Evolutionary conservation across 2,113 vertebrate species (phyloP).

Genomic region (Dascyllus trimaculatus): DNA sequence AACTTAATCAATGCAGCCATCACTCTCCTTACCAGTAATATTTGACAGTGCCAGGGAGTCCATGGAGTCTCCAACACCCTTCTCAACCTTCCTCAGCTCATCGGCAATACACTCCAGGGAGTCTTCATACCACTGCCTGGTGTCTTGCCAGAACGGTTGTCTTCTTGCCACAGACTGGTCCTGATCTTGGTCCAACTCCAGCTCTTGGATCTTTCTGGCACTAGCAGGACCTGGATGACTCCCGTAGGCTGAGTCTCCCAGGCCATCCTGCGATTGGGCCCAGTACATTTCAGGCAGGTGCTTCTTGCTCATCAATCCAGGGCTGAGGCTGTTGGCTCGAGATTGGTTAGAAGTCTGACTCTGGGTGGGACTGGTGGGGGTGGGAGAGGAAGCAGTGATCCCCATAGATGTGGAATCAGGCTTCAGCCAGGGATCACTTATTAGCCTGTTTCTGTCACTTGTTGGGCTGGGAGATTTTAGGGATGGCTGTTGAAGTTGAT

Average conservation of each 20-base stretch:
- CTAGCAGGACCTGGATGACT: constrained; percentile 96
- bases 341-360: constrained; percentile 74
- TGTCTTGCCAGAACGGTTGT: constrained; percentile 86
- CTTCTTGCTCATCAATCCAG: constrained; percentile 90
- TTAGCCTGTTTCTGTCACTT: constrained; percentile 62
- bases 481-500: constrained; percentile 80
- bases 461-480: constrained; percentile 67
- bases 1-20: background rate
- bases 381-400: constrained; percentile 60
- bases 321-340: constrained; percentile 83
- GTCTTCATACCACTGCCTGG: constrained; percentile 91
- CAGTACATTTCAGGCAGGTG: constrained; percentile 95
- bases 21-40: constrained; percentile 90
- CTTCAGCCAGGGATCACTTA: constrained; percentile 89
- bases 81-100: constrained; percentile 91
- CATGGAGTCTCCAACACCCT: constrained; percentile 92
- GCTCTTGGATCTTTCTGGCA: constrained; percentile 93
- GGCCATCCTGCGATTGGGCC: constrained; percentile 95
- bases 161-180: constrained; percentile 68
- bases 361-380: constrained; percentile 72
- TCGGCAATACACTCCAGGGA: constrained; percentile 92
- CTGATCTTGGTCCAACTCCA: constrained; percentile 90
- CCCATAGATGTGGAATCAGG: constrained; percentile 63
- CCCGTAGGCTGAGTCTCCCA: constrained; percentile 96
- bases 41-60: constrained; percentile 96